phyloP scores from a whole-genome alignment of 1,140 invertebrate species.

The Pseudomyrmex cubaensis region DNA sequence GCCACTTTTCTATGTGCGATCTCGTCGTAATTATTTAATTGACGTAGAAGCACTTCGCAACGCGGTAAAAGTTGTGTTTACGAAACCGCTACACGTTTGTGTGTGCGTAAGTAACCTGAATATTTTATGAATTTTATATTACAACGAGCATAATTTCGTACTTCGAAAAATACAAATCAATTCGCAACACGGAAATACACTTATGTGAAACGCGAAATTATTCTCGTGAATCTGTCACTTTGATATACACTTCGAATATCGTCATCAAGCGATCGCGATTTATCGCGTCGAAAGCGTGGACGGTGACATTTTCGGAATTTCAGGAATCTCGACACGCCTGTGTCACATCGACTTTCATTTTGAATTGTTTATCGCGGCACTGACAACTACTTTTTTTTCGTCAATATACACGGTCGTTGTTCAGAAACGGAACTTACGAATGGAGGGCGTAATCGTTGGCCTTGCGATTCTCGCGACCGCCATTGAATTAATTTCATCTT shows the following conservation, averaged over 20 bases:
- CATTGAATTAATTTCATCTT: slow-evolving; percentile 53
- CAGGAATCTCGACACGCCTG: slow-evolving; percentile 6
- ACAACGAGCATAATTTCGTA: too few relatives aligned
- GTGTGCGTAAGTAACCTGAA: not conserved
- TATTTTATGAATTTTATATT: not conserved
- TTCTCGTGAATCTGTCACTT: not conserved
- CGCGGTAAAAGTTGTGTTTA: not conserved
- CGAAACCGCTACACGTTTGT: not conserved
- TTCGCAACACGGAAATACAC: not conserved
- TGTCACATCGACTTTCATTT: not conserved
- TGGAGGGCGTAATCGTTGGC: not conserved
- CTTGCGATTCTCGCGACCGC: not conserved
- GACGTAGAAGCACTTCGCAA: not conserved
- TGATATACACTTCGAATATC: slow-evolving; percentile 9
- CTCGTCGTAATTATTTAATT: slow-evolving; percentile 6
- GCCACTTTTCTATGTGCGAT: not conserved
- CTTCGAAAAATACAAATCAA: not conserved
- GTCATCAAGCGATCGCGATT: slow-evolving; percentile 14
- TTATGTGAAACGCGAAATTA: not conserved
- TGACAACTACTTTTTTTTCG: not conserved
- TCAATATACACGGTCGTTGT: not conserved
- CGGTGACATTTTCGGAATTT: slow-evolving; percentile 35
- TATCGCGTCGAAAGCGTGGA: not conserved
- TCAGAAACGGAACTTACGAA: not conserved
- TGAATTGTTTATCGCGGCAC: not conserved